Evolutionary conservation across 30 jellyfish, hydroid and myxozoan genomes (phyloP).

Genomic region (Catostylus mosaicus): DNA sequence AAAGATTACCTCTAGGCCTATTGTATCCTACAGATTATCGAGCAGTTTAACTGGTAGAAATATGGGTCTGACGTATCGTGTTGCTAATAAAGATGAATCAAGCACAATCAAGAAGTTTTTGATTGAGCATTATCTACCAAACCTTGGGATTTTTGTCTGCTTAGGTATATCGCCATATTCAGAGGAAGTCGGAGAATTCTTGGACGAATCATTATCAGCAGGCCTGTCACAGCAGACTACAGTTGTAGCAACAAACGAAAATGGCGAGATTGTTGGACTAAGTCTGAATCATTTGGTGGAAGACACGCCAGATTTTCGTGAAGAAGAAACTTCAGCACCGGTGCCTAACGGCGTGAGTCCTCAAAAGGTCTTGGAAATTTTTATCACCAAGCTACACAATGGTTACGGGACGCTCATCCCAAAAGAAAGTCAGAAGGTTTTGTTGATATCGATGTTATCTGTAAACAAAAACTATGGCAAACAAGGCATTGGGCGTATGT

Average conservation of each 20-base stretch:
- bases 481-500: conserved; percentile 1
- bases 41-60: neutral
- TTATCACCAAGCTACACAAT: neutral
- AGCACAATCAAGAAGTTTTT: neutral
- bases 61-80: neutral
- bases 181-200: neutral
- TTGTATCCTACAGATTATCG: no score
- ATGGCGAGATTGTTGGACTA: neutral
- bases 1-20: no score
- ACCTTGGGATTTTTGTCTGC: neutral
- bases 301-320: neutral
- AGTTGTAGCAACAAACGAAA: neutral
- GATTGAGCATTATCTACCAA: neutral
- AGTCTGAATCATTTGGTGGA: neutral
- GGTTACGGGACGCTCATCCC: neutral
- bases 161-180: neutral
- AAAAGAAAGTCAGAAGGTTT: neutral
- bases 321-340: neutral
- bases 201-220: neutral
- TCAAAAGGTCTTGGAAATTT: neutral
- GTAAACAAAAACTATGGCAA: neutral
- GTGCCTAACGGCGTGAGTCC: neutral
- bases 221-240: neutral
- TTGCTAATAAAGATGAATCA: neutral
- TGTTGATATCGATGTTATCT: conserved; percentile 4